Percentiles rank a stretch among this genome's conserved stretches.
phyloP scores from a whole-genome alignment of 2,888 invertebrate genomes.

The Acleris cristana region DNA sequence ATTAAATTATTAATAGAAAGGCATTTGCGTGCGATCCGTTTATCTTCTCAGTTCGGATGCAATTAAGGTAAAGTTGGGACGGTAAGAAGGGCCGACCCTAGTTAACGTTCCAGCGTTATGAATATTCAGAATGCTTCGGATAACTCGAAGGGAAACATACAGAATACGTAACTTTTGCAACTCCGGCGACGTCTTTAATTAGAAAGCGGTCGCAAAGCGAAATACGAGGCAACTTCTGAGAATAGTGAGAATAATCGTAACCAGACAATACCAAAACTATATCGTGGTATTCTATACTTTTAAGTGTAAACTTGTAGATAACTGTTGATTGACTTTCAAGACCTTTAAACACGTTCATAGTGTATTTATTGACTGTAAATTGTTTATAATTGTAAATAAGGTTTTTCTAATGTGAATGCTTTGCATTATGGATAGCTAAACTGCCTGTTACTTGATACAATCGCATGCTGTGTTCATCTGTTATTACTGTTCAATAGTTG shows the following conservation, averaged over 20 bases:
- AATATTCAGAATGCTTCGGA: constrained; percentile 47
- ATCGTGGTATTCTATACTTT: too few relatives aligned
- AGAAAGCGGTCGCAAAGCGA: constrained; percentile 9
- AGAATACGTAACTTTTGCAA: constrained; percentile 36
- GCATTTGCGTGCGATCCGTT: constrained; percentile 36
- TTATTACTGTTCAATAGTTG: too few relatives aligned
- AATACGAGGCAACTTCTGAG: constrained; percentile 9
- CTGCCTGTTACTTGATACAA: too few relatives aligned
- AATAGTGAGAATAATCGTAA: background rate
- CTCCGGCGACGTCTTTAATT: constrained; percentile 32
- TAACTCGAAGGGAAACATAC: constrained; percentile 34
- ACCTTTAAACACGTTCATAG: too few relatives aligned
- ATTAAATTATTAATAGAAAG: constrained; percentile 36
- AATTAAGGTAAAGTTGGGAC: constrained; percentile 37
- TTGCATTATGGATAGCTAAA: too few relatives aligned
- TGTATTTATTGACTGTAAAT: too few relatives aligned
- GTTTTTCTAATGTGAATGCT: too few relatives aligned
- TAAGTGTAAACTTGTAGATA: too few relatives aligned
- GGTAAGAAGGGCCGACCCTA: constrained; percentile 40
- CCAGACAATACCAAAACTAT: background rate
- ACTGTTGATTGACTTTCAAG: too few relatives aligned
- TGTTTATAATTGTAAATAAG: too few relatives aligned
- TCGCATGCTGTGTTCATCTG: too few relatives aligned
- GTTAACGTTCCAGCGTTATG: constrained; percentile 52
- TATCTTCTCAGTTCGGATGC: constrained; percentile 36